Percentiles rank a stretch among this genome's conserved stretches.
These are phyloP conservation scores for Embiotoca jacksoni DNA, from an alignment of 2,113 vertebrate genomes.

Conservation along the genomic window DNA sequence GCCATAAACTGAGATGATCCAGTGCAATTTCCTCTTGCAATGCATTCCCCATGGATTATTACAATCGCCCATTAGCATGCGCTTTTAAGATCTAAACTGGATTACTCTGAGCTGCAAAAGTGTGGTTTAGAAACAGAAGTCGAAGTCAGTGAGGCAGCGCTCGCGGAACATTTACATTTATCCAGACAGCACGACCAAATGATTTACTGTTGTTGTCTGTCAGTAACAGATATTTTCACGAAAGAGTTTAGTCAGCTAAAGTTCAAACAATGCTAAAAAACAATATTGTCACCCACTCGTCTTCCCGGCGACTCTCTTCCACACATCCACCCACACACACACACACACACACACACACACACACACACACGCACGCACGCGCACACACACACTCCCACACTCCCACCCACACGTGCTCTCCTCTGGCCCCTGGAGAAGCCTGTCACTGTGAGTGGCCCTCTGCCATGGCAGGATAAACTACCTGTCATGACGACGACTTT, in stretches of 20 bases:
- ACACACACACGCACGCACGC: constrained; percentile 42
- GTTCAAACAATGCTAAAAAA: constrained; percentile 31
- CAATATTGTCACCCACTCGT: constrained; percentile 24
- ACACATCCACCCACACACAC: constrained; percentile 29
- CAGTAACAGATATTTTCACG: not conserved
- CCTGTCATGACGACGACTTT: constrained; percentile 80
- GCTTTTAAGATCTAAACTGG: not conserved
- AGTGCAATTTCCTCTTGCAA: constrained; percentile 17
- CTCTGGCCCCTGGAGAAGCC: constrained; percentile 64
- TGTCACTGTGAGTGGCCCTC: constrained; percentile 80
- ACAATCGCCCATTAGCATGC: constrained; percentile 5
- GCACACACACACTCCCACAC: not conserved
- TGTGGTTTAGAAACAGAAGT: constrained; percentile 1
- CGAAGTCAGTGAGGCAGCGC: constrained; percentile 5
- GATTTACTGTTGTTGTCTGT: constrained; percentile 10
- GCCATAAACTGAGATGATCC: constrained; percentile 30
- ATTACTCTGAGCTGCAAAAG: not conserved
- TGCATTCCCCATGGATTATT: constrained; percentile 15
- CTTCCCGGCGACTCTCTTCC: not conserved
- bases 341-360: constrained; percentile 5
- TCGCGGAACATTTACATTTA: constrained; percentile 4
- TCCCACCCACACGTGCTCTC: constrained; percentile 60
- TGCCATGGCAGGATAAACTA: constrained; percentile 82
- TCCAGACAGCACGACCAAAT: constrained; percentile 16
- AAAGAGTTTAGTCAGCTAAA: constrained; percentile 33